Percentiles rank a stretch among this genome's conserved stretches.
Conservation (phyloP, 2,113 vertebrate genomes). For the Cavia porcellus region DNA sequence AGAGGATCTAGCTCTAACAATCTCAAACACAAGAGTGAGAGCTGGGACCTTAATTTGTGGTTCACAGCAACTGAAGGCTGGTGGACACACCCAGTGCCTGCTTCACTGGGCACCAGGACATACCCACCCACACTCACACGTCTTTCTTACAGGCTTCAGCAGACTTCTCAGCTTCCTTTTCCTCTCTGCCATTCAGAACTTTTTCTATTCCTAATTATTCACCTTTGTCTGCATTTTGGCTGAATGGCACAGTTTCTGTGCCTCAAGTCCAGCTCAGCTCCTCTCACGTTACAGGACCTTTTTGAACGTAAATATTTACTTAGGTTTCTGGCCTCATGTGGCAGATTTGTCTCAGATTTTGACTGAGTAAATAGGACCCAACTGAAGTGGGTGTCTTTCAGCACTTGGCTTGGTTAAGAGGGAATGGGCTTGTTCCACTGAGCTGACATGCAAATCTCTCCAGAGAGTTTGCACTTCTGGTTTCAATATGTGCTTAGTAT, state of each 20-base stretch:
- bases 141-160: rapidly evolving
- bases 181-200: neutral
- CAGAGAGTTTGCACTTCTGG: neutral
- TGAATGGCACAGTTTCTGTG: neutral
- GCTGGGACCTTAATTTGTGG: rapidly evolving
- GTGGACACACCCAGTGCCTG: rapidly evolving
- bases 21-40: neutral
- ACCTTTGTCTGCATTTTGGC: neutral
- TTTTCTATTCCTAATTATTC: rapidly evolving
- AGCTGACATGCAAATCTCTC: neutral
- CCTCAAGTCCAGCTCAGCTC: rapidly evolving
- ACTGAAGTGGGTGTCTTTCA: no score
- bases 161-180: rapidly evolving
- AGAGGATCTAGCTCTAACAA: neutral
- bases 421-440: neutral
- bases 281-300: neutral
- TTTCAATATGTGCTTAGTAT: neutral
- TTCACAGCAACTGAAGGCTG: neutral
- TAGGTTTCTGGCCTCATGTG: neutral
- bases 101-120: neutral
- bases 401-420: neutral
- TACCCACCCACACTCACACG: rapidly evolving
- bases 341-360: neutral
- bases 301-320: neutral
- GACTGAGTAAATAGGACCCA: neutral